Evolutionary conservation across 2,888 invertebrate species (phyloP), one percentile per base, ranked within the genome.

Genomic region (Caenorhabditis panamensis): DNA sequence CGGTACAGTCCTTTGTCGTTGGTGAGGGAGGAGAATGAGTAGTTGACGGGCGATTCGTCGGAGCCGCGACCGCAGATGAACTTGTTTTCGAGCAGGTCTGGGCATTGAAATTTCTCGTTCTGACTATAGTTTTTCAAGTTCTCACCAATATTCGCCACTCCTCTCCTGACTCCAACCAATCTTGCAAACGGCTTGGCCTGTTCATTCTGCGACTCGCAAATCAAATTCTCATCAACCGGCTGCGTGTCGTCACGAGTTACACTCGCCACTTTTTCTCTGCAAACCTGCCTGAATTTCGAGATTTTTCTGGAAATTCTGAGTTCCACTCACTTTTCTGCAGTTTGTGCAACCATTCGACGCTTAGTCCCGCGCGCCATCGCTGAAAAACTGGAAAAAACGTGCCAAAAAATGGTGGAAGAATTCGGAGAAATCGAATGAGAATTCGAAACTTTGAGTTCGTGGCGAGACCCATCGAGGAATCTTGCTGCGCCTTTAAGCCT

Each of bases 61-160:
- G 72, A 72, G 6, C 80, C 80, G 18, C 81, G 61, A 13, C 81
- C 81, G 22, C 81, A 81, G 8, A 66, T 22, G 47, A 81, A 81
- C 22, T 41, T 18, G 13, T 77, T 63, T 1, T 81, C 72, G 36
- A 26, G n/a, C 24, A 81, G 22, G 11, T 81, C 80, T 79, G 68
- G 31, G n/a, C 31, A 31, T 28, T 56, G 18, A 4, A 13, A 47
- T 47, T 47, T 22, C n/a, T n/a, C n/a, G n/a, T n/a, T n/a, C n/a
- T 22, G 5, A 16, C 6, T 16, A 22, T 11, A 67, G n/a, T n/a
- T 41, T 68, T 53, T 26, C 53, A 20, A 6, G 31, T 31, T 31
- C 5, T 49, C 26, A 79, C 73, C 79, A n/a, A 80, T 76, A 6
- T 69, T 75, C 1, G 62, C 20, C 22, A 80, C 37, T 8, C 76